Percentiles rank a stretch among this genome's conserved stretches.
These are phyloP conservation scores for Sebastes jordani DNA, from an alignment of 2,797 vertebrate genomes.

Conservation along the genomic window DNA sequence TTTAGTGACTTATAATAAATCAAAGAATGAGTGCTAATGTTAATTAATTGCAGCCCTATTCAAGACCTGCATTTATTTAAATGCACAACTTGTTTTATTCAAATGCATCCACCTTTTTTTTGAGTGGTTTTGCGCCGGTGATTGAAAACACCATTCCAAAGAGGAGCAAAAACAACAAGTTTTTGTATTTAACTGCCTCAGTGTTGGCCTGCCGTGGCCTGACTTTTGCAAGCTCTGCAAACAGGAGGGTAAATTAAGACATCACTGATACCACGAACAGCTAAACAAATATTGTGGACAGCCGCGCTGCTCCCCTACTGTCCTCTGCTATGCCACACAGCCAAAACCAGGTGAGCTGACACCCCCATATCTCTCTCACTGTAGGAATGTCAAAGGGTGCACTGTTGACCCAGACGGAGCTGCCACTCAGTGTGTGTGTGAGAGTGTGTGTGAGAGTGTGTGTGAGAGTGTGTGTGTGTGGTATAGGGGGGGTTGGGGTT, in stretches of 20 bases:
- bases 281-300: slow-evolving; percentile 77
- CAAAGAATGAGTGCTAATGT: too few species aligned
- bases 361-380: slow-evolving; percentile 66
- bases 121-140: background rate
- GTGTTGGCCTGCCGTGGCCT: background rate
- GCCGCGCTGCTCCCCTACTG: slow-evolving; percentile 46
- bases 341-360: slow-evolving; percentile 75
- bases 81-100: background rate
- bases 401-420: slow-evolving; percentile 81
- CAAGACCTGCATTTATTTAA: background rate
- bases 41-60: too few species aligned
- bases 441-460: slow-evolving; percentile 35
- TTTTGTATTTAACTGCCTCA: background rate
- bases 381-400: slow-evolving; percentile 62
- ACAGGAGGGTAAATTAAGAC: slow-evolving; percentile 65
- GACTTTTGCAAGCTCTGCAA: slow-evolving; percentile 24
- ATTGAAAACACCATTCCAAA: background rate
- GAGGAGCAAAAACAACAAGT: background rate
- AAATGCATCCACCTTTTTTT: background rate
- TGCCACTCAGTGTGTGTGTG: slow-evolving; percentile 78
- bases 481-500: background rate
- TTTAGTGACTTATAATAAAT: too few species aligned
- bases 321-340: slow-evolving; percentile 53
- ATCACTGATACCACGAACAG: slow-evolving; percentile 62
- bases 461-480: slow-evolving; percentile 23